Evolutionary conservation across 2,888 invertebrate species (phyloP), one percentile per base, ranked within the genome.

Genomic region (Brachypterus glaber): DNA sequence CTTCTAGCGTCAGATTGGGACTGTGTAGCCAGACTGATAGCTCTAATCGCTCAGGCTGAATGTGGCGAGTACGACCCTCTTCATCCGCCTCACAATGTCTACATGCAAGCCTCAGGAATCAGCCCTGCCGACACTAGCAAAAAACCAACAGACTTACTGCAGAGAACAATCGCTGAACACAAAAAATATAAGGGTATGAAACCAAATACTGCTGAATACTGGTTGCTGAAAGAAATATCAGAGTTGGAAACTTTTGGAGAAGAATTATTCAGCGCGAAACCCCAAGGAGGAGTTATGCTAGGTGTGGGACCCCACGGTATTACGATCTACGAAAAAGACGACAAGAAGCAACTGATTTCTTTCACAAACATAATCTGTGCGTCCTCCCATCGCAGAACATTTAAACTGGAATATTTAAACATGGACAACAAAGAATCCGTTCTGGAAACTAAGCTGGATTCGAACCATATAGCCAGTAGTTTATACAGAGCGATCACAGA

Each of bases 301-400:
- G 85, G 87, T 1, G 86, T 90, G 7, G 87, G 89, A 2, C 87
- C 89, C 0, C 82, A 84, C 51, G 89, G 89, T 39, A 77, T 90
- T 46, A 79, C 79, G 42, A 77, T 86, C 33, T 79, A 79, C 57
- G 75, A 70, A 43, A 76, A 72, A 55, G 43, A 44, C 32, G 41
- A 36, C 12, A 76, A 73, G 53, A 79, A 76, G 51, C 76, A 78
- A 70, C 73, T 77, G 61, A 85, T 87, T 61, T 82, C 84, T 18
- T 87, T 85, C 66, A 83, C 83, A 34, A 82, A 83, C 43, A 85
- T 87, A 53, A 78, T 82, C 52, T 79, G 82, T 49, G 86, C 86
- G 2, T 81, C 82, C 50, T 83, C 85, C 1, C 74, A 79, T 48
- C 72, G 81, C 5, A 75, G 83, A 38, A 73, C 76, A 50, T 86